phyloP scores from a whole-genome alignment of 1,140 invertebrate species.

The Ditylenchus dipsaci region DNA sequence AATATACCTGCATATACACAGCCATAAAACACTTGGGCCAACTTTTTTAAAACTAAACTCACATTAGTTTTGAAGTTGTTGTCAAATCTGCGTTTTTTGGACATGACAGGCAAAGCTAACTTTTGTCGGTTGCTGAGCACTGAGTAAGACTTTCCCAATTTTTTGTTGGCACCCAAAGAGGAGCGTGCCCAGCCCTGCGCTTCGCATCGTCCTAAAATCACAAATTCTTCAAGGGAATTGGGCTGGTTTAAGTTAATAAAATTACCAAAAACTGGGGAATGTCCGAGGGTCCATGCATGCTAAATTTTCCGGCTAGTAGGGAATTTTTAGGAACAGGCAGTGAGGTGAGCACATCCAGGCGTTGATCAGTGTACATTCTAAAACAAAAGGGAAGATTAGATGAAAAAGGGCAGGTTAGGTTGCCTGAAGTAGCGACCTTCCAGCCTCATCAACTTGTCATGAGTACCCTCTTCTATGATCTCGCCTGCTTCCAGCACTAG shows the following conservation, averaged over 20 bases:
- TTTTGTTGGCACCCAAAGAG: conserved; percentile 47
- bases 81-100: conserved; percentile 37
- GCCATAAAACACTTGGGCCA: too few species aligned
- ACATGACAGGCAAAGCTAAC: conserved; percentile 47
- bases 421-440: conserved; percentile 47
- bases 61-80: conserved; percentile 45
- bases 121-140: conserved; percentile 49
- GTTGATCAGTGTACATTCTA: conserved; percentile 54
- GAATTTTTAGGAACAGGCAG: conserved; percentile 5
- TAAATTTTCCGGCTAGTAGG: conserved; percentile 31
- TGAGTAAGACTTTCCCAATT: conserved; percentile 53
- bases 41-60: conserved; percentile 17
- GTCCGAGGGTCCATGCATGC: conserved; percentile 37
- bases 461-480: conserved; percentile 63
- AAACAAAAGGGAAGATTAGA: too few species aligned
- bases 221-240: too few species aligned
- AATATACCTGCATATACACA: too few species aligned
- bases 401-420: too few species aligned
- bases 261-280: not conserved
- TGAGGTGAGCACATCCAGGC: conserved; percentile 24
- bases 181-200: conserved; percentile 53
- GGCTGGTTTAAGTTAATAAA: not conserved
- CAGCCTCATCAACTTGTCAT: conserved; percentile 60
- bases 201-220: conserved; percentile 23
- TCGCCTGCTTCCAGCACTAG: conserved; percentile 63